These are phyloP conservation scores for Drosophila rhopaloa DNA, from an alignment of 1,140 invertebrate species.

Conservation along the genomic window DNA sequence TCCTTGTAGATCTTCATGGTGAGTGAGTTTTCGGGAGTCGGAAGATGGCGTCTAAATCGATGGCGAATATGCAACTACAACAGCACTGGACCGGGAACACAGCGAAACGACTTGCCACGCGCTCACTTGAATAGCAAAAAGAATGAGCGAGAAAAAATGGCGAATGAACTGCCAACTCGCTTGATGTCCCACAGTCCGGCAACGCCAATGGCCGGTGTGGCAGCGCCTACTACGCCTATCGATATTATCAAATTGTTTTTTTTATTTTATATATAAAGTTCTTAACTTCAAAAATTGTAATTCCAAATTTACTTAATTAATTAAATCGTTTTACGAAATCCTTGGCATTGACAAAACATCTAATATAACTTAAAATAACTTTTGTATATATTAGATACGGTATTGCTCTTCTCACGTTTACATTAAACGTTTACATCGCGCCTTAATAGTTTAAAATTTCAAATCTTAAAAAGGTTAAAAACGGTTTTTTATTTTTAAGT, in stretches of 20 bases:
- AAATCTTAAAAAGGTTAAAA: too few relatives aligned
- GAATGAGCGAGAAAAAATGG: slow-evolving; percentile 59
- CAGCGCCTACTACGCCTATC: background rate
- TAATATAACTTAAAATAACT: too few relatives aligned
- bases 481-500: too few relatives aligned
- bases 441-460: too few relatives aligned
- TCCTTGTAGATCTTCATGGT: slow-evolving; percentile 98
- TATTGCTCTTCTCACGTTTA: too few relatives aligned
- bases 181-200: slow-evolving; percentile 1
- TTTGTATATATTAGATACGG: too few relatives aligned
- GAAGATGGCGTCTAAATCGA: slow-evolving; percentile 51
- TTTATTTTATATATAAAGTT: too few relatives aligned
- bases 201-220: background rate
- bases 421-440: too few relatives aligned
- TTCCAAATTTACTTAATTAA: too few relatives aligned
- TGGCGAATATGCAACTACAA: slow-evolving; percentile 67
- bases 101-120: slow-evolving; percentile 71
- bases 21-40: slow-evolving; percentile 62
- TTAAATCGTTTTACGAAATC: too few relatives aligned
- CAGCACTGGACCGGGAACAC: slow-evolving; percentile 68
- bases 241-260: background rate
- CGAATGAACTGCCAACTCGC: slow-evolving; percentile 19
- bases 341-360: too few relatives aligned
- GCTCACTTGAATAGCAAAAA: slow-evolving; percentile 76
- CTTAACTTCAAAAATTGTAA: too few relatives aligned